These are phyloP conservation scores for Actenoides hombroni DNA, from an alignment of 2,113 vertebrate genomes.

Conservation along the genomic window DNA sequence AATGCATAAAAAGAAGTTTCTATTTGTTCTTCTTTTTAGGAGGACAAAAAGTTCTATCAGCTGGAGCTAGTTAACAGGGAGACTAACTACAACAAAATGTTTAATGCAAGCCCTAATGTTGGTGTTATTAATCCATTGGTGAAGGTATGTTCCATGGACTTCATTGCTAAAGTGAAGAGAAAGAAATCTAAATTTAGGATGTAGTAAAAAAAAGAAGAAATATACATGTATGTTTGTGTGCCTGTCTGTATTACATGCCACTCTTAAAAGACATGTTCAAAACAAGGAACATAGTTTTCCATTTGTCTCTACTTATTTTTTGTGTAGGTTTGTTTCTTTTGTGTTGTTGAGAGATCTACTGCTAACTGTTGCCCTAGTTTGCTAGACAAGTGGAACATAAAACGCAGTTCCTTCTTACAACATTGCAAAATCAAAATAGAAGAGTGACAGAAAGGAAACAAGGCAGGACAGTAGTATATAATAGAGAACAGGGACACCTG, in stretches of 20 bases:
- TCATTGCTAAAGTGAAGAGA: conserved; percentile 53
- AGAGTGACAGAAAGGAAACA: background rate
- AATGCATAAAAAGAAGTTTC: conserved; percentile 73
- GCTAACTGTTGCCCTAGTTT: background rate
- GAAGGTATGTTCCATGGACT: conserved; percentile 86
- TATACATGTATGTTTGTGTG: background rate
- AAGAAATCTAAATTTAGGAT: background rate
- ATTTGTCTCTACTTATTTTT: conserved; percentile 17
- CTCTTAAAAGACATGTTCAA: background rate
- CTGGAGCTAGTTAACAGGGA: conserved; percentile 98
- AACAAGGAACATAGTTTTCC: background rate
- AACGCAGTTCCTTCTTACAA: background rate
- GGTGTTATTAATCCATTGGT: conserved; percentile 98
- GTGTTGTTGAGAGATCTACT: background rate
- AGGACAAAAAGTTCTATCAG: conserved; percentile 99
- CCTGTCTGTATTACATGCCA: background rate
- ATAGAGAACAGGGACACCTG: background rate
- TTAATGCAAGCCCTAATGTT: conserved; percentile 96
- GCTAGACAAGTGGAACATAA: background rate
- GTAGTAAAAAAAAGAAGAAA: background rate
- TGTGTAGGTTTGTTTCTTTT: conserved; percentile 11
- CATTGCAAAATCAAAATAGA: background rate
- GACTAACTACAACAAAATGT: conserved; percentile 99
- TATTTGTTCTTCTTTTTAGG: conserved; percentile 83
- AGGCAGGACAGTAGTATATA: background rate